Base-by-base conservation (phyloP, 2,888 invertebrate genomes). In the Ormyrus rosae region DNA sequence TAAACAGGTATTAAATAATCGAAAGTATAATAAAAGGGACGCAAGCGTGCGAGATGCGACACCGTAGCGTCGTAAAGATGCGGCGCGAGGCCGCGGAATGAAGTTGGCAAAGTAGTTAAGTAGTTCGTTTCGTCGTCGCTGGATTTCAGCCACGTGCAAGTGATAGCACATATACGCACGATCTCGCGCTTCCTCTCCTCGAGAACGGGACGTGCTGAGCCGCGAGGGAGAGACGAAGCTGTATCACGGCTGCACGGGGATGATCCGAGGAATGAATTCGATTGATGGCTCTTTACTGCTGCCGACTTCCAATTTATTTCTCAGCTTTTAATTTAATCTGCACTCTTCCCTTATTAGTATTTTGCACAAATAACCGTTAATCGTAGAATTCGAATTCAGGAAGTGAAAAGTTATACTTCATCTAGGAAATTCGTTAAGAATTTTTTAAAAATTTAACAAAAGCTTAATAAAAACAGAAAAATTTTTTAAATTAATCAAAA, bases 21-120 rank as follows among this genome's bases (percentile, higher is more conserved):
- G 68, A 65, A 34, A 3, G 34, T 3, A 34, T 34, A 34, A 34
- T 34, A 2, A 34, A 34, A 34, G 34, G 34, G 3, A 3, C 34
- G 34, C 34, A 34, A 34, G 34, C n/a, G 4, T 11, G 19, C 53
- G 48, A 19, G 10, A 13, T 34, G 50, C 64, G 51, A 13, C 50
- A 9, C 53, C 51, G 48, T 9, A 45, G 48, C 65, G 48, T 71
- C 65, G 34, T 79, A 74, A 79, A 80, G 74, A 79, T 69, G 19
- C 56, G 7, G 46, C 34, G 11, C 53, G 5, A 58, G 53, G n/a
- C 10, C 72, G 64, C 61, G 67, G 60, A 81, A 80, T 71, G 71
- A 78, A 80, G 74, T 81, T 77, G 74, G 58, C 74, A 46, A 83
- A 83, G 78, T 83, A 82, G 34, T 83, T 82, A 82, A 81, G 83